These are phyloP conservation scores for Endomychus coccineus DNA, from an alignment of 2,888 invertebrate species.

Conservation along the genomic window DNA sequence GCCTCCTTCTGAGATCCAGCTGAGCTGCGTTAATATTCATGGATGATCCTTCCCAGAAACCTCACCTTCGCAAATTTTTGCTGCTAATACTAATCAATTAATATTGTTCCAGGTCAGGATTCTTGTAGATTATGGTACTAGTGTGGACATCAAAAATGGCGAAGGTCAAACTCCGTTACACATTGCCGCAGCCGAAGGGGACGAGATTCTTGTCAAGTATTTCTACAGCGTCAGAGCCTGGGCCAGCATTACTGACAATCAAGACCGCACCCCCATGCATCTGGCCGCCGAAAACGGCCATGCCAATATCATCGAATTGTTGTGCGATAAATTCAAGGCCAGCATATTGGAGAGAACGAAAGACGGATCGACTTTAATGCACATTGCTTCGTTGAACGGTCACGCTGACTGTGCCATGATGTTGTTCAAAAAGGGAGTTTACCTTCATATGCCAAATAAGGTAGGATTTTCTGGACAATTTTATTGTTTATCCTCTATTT, in stretches of 20 bases:
- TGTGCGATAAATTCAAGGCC: conserved; percentile 96
- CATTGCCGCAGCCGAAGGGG: conserved; percentile 92
- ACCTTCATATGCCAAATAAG: conserved; percentile 99
- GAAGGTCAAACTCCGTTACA: conserved; percentile 94
- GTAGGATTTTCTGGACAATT: no score
- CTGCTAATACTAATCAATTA: no score
- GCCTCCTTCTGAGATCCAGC: no score
- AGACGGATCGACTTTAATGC: conserved; percentile 97
- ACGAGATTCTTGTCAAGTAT: conserved; percentile 89
- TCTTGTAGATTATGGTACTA: conserved; percentile 86
- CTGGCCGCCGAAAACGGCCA: conserved; percentile 97
- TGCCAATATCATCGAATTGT: conserved; percentile 87
- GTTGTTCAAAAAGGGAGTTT: conserved; percentile 97
- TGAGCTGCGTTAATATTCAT: no score
- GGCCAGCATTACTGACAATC: conserved; percentile 89
- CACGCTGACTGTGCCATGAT: conserved; percentile 98
- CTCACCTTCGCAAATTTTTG: no score
- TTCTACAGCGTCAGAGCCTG: conserved; percentile 92
- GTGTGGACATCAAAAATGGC: conserved; percentile 86
- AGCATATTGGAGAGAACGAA: conserved; percentile 94
- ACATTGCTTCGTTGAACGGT: conserved; percentile 94
- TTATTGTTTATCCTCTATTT: no score
- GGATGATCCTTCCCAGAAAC: no score
- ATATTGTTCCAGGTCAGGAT: conserved; percentile 53
- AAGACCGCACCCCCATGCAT: conserved; percentile 96